Base-by-base conservation (phyloP, 2,113 vertebrate genomes). In the Numenius arquata region DNA sequence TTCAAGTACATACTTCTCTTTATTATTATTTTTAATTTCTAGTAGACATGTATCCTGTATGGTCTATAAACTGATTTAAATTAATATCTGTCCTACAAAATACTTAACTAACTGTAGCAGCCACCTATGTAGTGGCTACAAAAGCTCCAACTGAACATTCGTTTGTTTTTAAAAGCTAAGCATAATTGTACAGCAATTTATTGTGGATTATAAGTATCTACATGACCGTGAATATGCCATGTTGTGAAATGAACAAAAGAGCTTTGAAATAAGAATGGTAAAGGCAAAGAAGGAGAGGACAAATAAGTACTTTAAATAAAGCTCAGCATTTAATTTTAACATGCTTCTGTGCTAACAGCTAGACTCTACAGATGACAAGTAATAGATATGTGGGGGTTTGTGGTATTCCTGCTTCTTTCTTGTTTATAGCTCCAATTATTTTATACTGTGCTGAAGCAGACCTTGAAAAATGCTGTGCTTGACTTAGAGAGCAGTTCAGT, bases 261-360 rank as follows among this genome's bases (percentile, higher is more conserved):
- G 56, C 83, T 94, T 85, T 94, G 81, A 87, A 86, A 92, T 85
- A 59, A 85, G 72, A 96, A 93, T 1, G 5, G 53, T 70, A 91
- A 91, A 92, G 55, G 41, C 55, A 93, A 90, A 95, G 58, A 65
- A 95, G 40, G 53, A 87, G n/a, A 85, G 62, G 87, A 95, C 32
- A 87, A 96, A 12, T 81, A 86, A 73, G 23, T 79, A 76, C 8
- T 26, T 85, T 92, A 96, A 94, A 91, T 85, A 90, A 85, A 90
- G 76, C 65, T 84, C 61, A 71, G 71, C 14, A 77, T 85, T 96
- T 96, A 92, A 95, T 95, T 95, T 96, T 96, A 92, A 95, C 81
- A 52, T 70, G 71, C 53, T 89, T 89, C 71, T 89, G 53, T 74
- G 71, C 38, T 89, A 94, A 91, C 84, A 95, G 63, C 71, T 92